Evolutionary conservation across 2,113 vertebrate species (phyloP).

Genomic region (Tauraco erythrolophus): DNA sequence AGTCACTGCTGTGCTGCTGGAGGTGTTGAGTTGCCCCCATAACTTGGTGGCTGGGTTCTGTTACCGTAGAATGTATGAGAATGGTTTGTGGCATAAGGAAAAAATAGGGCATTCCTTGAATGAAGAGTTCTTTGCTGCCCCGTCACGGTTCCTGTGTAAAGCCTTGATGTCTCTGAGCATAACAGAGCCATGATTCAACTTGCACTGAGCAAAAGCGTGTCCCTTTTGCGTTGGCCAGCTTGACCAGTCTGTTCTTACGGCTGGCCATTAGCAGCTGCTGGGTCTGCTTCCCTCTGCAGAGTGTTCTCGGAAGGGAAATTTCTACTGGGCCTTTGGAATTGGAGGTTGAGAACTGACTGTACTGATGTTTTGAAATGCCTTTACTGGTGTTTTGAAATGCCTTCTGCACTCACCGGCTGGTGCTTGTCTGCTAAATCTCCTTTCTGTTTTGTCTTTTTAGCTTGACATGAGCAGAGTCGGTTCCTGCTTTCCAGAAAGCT

Average conservation of each 20-base stretch:
- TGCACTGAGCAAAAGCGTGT: not conserved
- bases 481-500: not conserved
- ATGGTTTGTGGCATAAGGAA: not conserved
- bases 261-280: not conserved
- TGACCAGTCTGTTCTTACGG: not conserved
- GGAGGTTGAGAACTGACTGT: not conserved
- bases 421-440: not conserved
- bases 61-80: not conserved
- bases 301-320: not conserved
- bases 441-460: conserved; percentile 41
- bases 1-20: not conserved
- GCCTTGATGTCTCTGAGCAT: not conserved
- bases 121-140: not conserved
- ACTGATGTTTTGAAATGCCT: not conserved
- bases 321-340: not conserved
- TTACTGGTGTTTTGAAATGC: not conserved
- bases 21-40: not conserved
- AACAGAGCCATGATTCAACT: not conserved
- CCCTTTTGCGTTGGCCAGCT: not conserved
- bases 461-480: conserved; percentile 43
- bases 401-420: not conserved
- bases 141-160: not conserved
- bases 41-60: not conserved
- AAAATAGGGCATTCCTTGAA: not conserved
- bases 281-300: not conserved